These are phyloP conservation scores for Accipiter virgatus DNA, from an alignment of 2,113 vertebrate genomes.

Conservation along the genomic window DNA sequence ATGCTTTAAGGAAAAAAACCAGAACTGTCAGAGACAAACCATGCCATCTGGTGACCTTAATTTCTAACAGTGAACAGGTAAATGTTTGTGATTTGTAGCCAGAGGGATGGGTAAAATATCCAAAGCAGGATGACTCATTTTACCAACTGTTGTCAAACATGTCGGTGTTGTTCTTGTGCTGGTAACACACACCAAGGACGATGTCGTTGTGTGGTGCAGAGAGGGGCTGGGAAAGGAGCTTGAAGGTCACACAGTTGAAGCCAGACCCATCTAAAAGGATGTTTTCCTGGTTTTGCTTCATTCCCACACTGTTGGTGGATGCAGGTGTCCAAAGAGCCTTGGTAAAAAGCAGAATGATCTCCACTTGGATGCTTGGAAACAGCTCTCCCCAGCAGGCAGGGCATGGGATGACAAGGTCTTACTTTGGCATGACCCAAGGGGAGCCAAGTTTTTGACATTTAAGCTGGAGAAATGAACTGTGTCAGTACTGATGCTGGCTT, in stretches of 20 bases:
- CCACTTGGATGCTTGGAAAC: neutral
- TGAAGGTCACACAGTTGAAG: neutral
- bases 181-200: neutral
- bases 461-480: neutral
- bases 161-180: neutral
- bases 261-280: neutral
- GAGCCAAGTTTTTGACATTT: neutral
- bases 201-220: neutral
- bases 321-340: neutral
- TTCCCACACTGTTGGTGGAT: neutral
- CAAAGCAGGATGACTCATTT: neutral
- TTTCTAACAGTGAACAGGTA: constrained; percentile 29
- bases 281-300: neutral
- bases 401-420: neutral
- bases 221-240: neutral
- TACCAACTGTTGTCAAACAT: neutral
- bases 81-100: constrained; percentile 15
- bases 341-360: neutral
- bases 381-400: neutral
- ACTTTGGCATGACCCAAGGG: neutral
- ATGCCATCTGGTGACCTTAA: constrained; percentile 75
- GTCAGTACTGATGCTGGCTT: neutral
- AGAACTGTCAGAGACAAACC: neutral
- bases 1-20: neutral
- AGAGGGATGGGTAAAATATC: neutral